Percentiles rank a stretch among this genome's conserved stretches.
Conservation (phyloP, 92 coral and sea anemone genomes). For the Porites evermanni region DNA sequence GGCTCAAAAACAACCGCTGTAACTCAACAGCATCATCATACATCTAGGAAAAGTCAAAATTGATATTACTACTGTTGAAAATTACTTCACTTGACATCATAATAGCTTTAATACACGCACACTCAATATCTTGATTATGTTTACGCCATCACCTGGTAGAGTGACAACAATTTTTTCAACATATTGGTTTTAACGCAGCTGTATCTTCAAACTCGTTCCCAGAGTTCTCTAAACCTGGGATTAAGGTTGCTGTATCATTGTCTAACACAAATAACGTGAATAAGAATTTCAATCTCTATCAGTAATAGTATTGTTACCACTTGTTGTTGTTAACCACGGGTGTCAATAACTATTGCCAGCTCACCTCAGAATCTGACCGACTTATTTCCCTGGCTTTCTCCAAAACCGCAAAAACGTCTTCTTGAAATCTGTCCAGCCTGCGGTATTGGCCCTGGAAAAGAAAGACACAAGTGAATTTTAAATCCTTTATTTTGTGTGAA, state of each 20-base stretch:
- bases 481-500: not conserved
- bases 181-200: too few relatives aligned
- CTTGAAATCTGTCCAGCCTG: conserved; percentile 93
- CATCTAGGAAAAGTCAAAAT: conserved; percentile 43
- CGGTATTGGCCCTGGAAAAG: conserved; percentile 76
- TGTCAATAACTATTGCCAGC: not conserved
- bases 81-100: too few relatives aligned
- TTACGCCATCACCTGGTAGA: too few relatives aligned
- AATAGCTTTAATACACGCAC: too few relatives aligned
- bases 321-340: not conserved
- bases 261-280: too few relatives aligned
- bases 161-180: too few relatives aligned
- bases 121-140: too few relatives aligned
- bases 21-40: conserved; percentile 97
- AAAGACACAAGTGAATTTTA: not conserved
- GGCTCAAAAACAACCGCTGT: conserved; percentile 79
- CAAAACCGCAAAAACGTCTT: conserved; percentile 91
- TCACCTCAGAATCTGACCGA: conserved; percentile 92
- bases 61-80: not conserved
- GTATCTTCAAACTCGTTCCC: too few relatives aligned
- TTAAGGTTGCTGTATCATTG: too few relatives aligned
- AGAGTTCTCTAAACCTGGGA: too few relatives aligned
- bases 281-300: not conserved
- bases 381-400: conserved; percentile 92
- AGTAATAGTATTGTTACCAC: not conserved